A percentile compares a stretch with the other conserved stretches of the same genome.
These are phyloP conservation scores for Cantharis nigra DNA, from an alignment of 2,888 invertebrate species.

Conservation along the genomic window DNA sequence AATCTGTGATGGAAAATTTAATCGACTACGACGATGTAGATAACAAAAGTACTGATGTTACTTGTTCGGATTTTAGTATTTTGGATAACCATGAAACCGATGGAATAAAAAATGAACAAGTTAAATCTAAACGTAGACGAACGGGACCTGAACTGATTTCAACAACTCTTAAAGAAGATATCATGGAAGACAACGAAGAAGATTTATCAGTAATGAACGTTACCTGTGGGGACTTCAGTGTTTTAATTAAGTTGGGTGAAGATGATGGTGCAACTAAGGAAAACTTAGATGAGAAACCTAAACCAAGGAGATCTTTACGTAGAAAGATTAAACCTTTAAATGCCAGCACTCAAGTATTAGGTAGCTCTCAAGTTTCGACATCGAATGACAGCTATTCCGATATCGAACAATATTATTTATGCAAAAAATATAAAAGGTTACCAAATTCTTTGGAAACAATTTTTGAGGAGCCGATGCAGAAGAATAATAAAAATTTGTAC, in stretches of 20 bases:
- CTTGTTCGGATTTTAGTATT: not conserved
- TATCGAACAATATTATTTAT: constrained; percentile 19
- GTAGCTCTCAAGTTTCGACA: not conserved
- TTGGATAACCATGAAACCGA: not conserved
- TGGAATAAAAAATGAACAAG: not conserved
- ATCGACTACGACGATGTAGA: not conserved
- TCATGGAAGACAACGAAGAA: not conserved
- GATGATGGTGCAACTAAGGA: not conserved
- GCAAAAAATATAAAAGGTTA: constrained; percentile 18
- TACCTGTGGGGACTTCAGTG: not conserved
- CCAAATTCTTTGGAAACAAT: constrained; percentile 20
- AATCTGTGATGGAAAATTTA: not conserved
- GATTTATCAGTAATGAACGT: not conserved
- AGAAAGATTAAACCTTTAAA: constrained; percentile 5
- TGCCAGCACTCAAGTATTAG: not conserved
- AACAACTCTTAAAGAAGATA: not conserved
- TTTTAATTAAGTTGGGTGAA: not conserved
- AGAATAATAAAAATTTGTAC: constrained; percentile 2
- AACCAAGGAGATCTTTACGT: constrained; percentile 1
- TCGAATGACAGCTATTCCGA: not conserved
- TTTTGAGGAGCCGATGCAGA: constrained; percentile 20
- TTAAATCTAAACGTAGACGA: not conserved
- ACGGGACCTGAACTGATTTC: not conserved
- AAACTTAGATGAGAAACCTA: not conserved
- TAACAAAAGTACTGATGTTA: not conserved